Percentiles rank a stretch among this genome's conserved stretches.
Evolutionary conservation across 2,113 vertebrate genomes (phyloP).

Genomic region (Muntiacus muntjak): DNA sequence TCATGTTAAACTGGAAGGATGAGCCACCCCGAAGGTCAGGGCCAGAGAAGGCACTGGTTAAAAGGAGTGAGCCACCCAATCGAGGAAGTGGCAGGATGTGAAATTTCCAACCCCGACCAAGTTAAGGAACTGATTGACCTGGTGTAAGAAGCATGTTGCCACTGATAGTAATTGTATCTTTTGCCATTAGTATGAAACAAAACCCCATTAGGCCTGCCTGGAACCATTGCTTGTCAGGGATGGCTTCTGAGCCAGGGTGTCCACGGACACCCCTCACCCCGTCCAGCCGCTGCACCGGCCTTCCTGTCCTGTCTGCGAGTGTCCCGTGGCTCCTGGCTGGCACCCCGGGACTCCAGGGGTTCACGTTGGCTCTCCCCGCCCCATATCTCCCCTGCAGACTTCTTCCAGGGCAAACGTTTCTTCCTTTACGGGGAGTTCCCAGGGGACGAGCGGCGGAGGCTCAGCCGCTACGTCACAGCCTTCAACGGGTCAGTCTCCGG

Average conservation of each 20-base stretch:
- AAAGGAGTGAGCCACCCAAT: too few species aligned
- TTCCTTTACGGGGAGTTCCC: conserved; percentile 92
- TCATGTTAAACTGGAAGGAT: neutral
- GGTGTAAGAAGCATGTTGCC: neutral
- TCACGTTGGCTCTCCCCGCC: neutral
- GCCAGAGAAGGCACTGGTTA: neutral
- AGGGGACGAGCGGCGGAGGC: conserved; percentile 84
- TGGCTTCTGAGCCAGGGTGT: accelerated
- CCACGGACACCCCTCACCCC: neutral
- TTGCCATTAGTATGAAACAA: neutral
- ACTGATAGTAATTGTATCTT: neutral
- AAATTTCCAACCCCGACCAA: neutral
- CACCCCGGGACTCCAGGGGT: neutral
- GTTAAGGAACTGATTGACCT: neutral
- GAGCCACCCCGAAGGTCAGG: neutral
- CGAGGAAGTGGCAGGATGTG: neutral
- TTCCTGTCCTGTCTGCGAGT: neutral
- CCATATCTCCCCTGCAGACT: conserved; percentile 78
- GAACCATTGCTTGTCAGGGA: neutral
- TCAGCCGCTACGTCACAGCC: conserved; percentile 88
- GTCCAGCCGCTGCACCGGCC: neutral
- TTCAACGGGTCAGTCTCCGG: conserved; percentile 87
- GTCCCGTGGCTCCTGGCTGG: neutral
- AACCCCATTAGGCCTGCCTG: neutral
- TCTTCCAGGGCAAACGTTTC: conserved; percentile 87